Evolutionary conservation across 2,113 vertebrate genomes (phyloP).

Genomic region (Perccottus glenii): DNA sequence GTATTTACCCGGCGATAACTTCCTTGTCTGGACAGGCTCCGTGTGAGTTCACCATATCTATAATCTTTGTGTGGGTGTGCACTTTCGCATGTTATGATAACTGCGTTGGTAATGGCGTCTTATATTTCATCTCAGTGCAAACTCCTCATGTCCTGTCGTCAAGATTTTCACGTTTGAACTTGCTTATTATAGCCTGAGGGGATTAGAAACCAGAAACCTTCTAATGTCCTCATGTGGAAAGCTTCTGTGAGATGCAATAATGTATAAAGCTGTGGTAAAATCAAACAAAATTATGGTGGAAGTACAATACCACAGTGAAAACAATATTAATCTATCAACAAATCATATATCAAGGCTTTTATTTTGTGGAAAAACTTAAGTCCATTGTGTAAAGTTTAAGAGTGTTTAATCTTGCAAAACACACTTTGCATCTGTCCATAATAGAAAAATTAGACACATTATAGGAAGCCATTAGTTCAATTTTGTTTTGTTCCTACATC

Average conservation of each 20-base stretch:
- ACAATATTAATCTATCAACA: not conserved
- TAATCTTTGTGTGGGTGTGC: constrained; percentile 21
- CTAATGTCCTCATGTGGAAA: not conserved
- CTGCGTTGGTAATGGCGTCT: constrained; percentile 19
- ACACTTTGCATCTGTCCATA: too few relatives aligned
- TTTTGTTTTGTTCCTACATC: too few relatives aligned
- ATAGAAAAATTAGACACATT: too few relatives aligned
- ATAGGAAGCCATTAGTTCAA: too few relatives aligned
- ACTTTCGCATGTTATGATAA: constrained; percentile 29
- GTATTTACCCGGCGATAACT: constrained; percentile 63
- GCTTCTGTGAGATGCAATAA: not conserved
- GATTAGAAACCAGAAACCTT: not conserved
- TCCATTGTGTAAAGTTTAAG: not conserved
- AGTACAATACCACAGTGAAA: not conserved
- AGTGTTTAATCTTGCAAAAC: too few relatives aligned
- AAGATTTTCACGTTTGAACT: constrained; percentile 17
- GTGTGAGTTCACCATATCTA: constrained; percentile 25
- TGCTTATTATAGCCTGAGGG: not conserved
- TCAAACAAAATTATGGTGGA: not conserved
- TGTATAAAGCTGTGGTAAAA: not conserved
- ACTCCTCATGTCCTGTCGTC: not conserved
- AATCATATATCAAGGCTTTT: not conserved
- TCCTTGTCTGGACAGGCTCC: constrained; percentile 63
- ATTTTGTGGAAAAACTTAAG: not conserved
- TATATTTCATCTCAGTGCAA: constrained; percentile 19